Evolutionary conservation across 1,140 invertebrate species (phyloP), one percentile per base, ranked within the genome.

Genomic region (Listronotus bonariensis): DNA sequence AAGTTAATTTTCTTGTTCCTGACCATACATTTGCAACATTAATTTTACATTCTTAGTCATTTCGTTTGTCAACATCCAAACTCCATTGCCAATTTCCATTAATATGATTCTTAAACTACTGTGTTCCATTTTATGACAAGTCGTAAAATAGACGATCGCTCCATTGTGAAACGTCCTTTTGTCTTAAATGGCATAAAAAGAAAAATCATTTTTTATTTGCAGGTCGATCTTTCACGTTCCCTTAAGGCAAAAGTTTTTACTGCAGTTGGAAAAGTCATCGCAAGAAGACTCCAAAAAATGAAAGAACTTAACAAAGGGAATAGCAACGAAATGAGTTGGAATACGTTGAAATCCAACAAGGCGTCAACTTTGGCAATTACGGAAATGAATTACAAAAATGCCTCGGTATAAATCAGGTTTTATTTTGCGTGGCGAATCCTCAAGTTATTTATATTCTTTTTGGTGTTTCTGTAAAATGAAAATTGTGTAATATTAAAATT

Each of bases 361-460:
- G 65, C 68, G 69, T 70, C 71, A 71, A 69, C 69, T 74, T 72
- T 72, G 41, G 62, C 65, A 74, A 72, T 74, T 74, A 74, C 60
- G 45, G 45, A 53, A 68, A 68, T 67, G 68, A 72, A 72, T 70
- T 72, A 70, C 56, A 54, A 67, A 70, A 68, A 66, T 18, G 46
- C 18, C 15, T 49, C 1, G 34, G 7, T 62, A 63, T 69, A 66
- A 69, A 69, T 66, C 64, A 62, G 41, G 58, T 43, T 65, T 65
- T 69, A 64, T 48, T 55, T 52, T 26, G 26, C 45, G 36, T 61
- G 40, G 43, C 51, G 34, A 55, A 56, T 55, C 53, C 34, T 42
- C 7, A 10, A 40, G 40, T 40, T 55, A 55, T 55, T 55, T 42
- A 55, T 55, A 3, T 49, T 31, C 6, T 18, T 49, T n/a, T 31